Conservation (phyloP, 2,888 invertebrate species). For the Emmelina monodactyla region DNA sequence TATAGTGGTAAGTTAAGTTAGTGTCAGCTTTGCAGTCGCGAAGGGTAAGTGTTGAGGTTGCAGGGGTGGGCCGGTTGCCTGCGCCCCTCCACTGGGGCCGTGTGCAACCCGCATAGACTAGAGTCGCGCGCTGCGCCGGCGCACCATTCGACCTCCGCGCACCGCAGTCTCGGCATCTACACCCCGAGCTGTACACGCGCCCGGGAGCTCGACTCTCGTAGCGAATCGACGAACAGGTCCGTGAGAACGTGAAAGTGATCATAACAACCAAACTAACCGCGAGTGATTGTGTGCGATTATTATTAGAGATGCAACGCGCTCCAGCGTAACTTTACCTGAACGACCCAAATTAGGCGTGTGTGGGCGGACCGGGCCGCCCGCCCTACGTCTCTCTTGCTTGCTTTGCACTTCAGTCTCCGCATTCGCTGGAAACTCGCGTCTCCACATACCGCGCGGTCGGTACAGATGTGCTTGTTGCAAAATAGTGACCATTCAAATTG, state of each 20-base stretch:
- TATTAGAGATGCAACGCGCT: conserved; percentile 53
- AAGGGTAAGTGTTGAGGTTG: conserved; percentile 20
- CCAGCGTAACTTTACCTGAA: conserved; percentile 65
- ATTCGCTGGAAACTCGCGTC: conserved; percentile 38
- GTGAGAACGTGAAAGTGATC: conserved; percentile 53
- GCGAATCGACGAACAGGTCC: conserved; percentile 65
- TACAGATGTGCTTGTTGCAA: conserved; percentile 32
- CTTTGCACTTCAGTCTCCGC: conserved; percentile 30
- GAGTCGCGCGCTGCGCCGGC: conserved; percentile 50
- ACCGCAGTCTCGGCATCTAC: conserved; percentile 57
- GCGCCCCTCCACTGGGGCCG: conserved; percentile 61
- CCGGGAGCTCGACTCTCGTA: conserved; percentile 61
- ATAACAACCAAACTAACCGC: conserved; percentile 33
- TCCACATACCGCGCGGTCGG: neutral
- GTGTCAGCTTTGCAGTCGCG: no score
- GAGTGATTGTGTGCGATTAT: conserved; percentile 51
- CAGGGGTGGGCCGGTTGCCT: conserved; percentile 23
- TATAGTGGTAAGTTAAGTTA: no score
- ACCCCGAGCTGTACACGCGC: conserved; percentile 60
- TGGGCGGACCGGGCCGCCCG: conserved; percentile 36
- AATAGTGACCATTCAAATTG: conserved; percentile 45
- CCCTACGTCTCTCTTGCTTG: conserved; percentile 48
- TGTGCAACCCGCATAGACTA: conserved; percentile 65
- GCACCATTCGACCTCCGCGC: conserved; percentile 64
- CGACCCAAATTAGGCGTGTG: conserved; percentile 66